Evolutionary conservation across 2,797 vertebrate species (phyloP).

Genomic region (Sebastes taczanowskii): DNA sequence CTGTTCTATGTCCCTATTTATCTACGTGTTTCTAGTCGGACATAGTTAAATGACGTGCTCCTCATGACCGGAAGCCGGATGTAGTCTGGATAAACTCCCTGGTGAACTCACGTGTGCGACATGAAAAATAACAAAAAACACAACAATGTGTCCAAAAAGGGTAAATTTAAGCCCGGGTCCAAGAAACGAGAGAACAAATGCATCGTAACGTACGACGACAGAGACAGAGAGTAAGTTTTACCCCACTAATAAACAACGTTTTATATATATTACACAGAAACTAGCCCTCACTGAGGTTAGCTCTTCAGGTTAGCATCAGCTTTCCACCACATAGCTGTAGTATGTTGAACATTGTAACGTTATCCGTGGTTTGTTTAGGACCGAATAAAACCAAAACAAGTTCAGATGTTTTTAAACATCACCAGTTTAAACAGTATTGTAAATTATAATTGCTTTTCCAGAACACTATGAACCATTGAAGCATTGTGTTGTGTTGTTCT

Average conservation of each 20-base stretch:
- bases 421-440: too few species aligned
- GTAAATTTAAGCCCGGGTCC: conserved; percentile 66
- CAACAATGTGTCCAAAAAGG: conserved; percentile 41
- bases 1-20: too few species aligned
- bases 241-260: neutral
- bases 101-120: conserved; percentile 66
- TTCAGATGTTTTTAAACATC: neutral
- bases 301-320: neutral
- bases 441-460: neutral
- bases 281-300: neutral
- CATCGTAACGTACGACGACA: conserved; percentile 79
- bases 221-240: conserved; percentile 79
- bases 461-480: neutral
- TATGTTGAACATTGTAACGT: neutral
- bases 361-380: neutral
- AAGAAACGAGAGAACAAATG: conserved; percentile 79
- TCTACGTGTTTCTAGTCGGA: conserved; percentile 51
- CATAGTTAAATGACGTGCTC: neutral
- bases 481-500: neutral
- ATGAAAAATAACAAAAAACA: conserved; percentile 68
- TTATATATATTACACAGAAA: neutral
- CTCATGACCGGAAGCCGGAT: neutral
- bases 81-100: neutral
- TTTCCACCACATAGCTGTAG: neutral
- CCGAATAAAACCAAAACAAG: neutral